These are phyloP conservation scores for Perognathus longimembris DNA, from an alignment of 2,113 vertebrate species.

Conservation along the genomic window DNA sequence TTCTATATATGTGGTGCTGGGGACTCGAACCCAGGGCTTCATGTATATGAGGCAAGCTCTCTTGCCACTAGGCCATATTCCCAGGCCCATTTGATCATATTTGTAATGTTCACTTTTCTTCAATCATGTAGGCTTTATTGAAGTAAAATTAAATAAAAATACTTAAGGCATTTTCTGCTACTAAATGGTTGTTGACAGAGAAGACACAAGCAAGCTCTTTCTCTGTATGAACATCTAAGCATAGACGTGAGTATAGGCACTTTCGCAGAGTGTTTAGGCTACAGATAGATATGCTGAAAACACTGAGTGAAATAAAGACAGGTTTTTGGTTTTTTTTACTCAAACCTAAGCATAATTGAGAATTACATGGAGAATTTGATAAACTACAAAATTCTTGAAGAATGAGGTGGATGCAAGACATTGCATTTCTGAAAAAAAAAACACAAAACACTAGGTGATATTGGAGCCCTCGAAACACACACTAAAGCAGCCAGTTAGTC, in stretches of 20 bases:
- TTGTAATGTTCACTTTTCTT: slow-evolving; percentile 27
- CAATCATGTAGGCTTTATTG: not conserved
- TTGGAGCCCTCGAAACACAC: too few species aligned
- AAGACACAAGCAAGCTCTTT: not conserved
- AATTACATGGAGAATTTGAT: not conserved
- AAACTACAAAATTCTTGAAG: not conserved
- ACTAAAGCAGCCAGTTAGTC: not conserved
- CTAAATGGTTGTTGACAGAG: not conserved
- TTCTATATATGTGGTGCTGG: too few species aligned
- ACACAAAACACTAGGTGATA: not conserved
- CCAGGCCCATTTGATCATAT: slow-evolving; percentile 48
- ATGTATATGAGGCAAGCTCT: too few species aligned
- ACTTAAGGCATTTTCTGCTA: slow-evolving; percentile 11
- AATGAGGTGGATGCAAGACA: not conserved
- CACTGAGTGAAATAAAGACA: not conserved
- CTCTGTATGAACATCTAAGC: not conserved
- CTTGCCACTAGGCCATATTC: too few species aligned
- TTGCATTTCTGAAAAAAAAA: not conserved
- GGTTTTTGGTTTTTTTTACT: slow-evolving; percentile 9
- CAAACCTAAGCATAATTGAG: not conserved
- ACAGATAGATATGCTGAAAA: not conserved
- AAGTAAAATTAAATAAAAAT: slow-evolving; percentile 23
- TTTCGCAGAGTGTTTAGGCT: not conserved
- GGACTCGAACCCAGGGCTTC: too few species aligned
- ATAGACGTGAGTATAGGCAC: not conserved